Conservation (phyloP, 2,113 vertebrate genomes). For the Trogon surrucura region DNA sequence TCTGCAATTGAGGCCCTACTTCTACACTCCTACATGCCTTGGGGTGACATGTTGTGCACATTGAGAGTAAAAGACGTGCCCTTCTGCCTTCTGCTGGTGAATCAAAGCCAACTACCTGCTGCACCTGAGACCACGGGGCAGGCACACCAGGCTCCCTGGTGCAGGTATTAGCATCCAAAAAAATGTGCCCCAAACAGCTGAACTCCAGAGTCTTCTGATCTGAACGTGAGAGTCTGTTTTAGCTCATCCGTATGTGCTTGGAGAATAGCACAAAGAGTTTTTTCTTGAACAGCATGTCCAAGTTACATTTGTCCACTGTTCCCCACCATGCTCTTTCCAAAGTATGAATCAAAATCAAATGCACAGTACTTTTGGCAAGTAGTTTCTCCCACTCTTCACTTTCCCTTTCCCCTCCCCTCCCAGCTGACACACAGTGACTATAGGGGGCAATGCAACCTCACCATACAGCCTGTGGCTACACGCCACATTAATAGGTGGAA, state of each 20-base stretch:
- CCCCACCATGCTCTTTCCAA: neutral
- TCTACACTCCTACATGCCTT: neutral
- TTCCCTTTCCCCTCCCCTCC: neutral
- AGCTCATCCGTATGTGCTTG: neutral
- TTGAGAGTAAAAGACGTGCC: neutral
- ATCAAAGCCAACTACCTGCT: neutral
- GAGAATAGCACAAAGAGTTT: neutral
- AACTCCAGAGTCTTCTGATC: neutral
- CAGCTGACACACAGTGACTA: slow-evolving; percentile 67
- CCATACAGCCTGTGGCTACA: neutral
- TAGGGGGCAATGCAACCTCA: slow-evolving; percentile 81
- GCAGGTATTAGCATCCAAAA: neutral
- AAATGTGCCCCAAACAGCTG: neutral
- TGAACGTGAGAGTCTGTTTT: neutral
- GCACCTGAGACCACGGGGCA: neutral
- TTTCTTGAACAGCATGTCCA: neutral
- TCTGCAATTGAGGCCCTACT: accelerated
- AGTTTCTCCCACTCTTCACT: neutral
- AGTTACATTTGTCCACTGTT: neutral
- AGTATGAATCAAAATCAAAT: neutral
- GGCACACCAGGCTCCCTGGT: neutral
- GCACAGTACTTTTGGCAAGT: neutral
- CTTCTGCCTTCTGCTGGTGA: neutral
- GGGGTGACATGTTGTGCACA: neutral
- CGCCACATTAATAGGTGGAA: neutral